Evolutionary conservation across 2,888 invertebrate genomes (phyloP), one percentile per base, ranked within the genome.

Genomic region (Drosophila fungiperda): DNA sequence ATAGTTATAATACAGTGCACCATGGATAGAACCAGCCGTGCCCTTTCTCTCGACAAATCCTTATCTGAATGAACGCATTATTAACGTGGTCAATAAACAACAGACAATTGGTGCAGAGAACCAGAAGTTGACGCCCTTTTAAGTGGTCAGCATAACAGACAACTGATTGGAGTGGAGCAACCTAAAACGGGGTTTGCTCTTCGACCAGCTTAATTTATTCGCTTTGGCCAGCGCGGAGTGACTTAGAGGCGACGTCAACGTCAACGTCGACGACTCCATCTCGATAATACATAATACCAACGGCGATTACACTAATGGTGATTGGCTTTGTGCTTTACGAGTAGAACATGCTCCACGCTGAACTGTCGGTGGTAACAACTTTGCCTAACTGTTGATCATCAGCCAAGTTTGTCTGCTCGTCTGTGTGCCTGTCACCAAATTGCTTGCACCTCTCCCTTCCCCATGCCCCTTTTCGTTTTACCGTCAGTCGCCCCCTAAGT

Each of bases 291-390:
- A 75, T 87, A 86, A 84, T 89, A 87, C 85, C 75, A 82, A 85
- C 87, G 82, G 78, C 90, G 89, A 86, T 86, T 89, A 89, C 85
- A 83, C 90, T 89, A 86, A 86, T 86, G 86, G 88, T 89, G 89
- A 86, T 86, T 86, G 87, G 86, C 86, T 89, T 87, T 85, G 87
- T 87, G 87, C 84, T 76, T 77, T 73, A 78, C 78, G 73, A 65
- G 63, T 50, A 50, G 71, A 73, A 79, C 60, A 69, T 73, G 73
- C 64, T 65, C 40, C 26, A 12, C 66, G 69, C 48, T 80, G 89
- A 84, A 82, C 87, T 82, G 82, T 73, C 87, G 85, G 82, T 74
- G 75, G 78, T 70, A 80, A 80, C 70, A 57, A 57, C 75, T 82
- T 86, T 67, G 88, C 73, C 83, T 87, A 89, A 87, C 86, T 89